Conservation (phyloP, 2,797 vertebrate species). For the Halcyon badia region DNA sequence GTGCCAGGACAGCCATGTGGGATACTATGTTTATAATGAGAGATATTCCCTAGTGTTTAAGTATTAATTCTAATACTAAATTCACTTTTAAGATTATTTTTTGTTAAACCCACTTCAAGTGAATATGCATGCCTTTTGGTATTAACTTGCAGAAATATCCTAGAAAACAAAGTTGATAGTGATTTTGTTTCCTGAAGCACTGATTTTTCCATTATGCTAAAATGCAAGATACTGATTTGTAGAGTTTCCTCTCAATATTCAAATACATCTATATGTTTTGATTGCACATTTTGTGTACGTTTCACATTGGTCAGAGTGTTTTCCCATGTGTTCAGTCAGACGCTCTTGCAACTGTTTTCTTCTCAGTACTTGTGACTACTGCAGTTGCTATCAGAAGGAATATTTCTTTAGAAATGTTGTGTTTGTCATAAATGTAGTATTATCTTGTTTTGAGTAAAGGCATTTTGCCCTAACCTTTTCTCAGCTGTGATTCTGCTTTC, state of each 20-base stretch:
- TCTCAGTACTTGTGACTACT: neutral
- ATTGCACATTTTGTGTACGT: neutral
- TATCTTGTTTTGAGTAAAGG: neutral
- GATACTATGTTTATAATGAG: neutral
- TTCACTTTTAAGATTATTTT: neutral
- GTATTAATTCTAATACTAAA: neutral
- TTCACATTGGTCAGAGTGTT: neutral
- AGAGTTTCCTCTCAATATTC: neutral
- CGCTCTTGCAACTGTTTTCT: neutral
- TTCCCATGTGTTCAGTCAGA: neutral
- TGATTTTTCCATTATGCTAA: neutral
- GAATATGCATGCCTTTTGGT: neutral
- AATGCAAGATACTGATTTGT: neutral
- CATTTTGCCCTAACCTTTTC: neutral
- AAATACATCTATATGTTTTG: neutral
- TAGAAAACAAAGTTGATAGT: neutral
- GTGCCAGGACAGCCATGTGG: neutral
- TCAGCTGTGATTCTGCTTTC: neutral
- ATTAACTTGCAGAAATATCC: neutral
- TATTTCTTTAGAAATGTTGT: neutral
- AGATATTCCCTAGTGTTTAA: neutral
- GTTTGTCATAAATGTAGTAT: neutral
- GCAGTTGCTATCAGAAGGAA: neutral
- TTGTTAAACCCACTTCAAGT: neutral
- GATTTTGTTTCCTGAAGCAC: neutral